A percentile compares a stretch with the other conserved stretches of the same genome.
These are phyloP conservation scores for Campylomormyrus tamandua DNA, from an alignment of 2,113 vertebrate species.

Conservation along the genomic window DNA sequence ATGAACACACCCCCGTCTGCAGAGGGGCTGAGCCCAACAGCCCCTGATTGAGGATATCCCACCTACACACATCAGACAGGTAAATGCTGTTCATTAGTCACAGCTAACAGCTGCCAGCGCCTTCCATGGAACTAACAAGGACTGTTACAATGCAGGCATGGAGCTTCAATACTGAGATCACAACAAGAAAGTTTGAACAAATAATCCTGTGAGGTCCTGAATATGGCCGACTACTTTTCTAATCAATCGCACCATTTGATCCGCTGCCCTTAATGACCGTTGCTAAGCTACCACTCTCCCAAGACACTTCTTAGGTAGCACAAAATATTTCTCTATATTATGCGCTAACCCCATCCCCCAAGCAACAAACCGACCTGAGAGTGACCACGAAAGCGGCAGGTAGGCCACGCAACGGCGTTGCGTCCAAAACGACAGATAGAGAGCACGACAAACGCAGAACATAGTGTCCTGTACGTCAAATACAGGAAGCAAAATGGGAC, in stretches of 20 bases:
- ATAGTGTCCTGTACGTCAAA: background rate
- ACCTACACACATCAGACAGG: background rate
- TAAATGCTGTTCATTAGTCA: background rate
- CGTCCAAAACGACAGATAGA: background rate
- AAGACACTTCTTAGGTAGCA: background rate
- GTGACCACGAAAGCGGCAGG: background rate
- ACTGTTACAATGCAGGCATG: background rate
- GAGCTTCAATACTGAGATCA: background rate
- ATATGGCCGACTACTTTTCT: background rate
- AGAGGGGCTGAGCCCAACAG: background rate
- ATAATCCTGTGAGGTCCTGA: background rate
- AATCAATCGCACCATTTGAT: background rate
- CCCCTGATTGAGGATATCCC: background rate
- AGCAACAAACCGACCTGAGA: background rate
- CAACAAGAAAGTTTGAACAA: background rate
- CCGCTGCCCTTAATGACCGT: background rate
- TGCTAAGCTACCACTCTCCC: background rate
- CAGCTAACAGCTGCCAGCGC: background rate
- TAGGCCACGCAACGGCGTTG: background rate
- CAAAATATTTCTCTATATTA: background rate
- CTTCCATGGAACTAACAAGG: background rate
- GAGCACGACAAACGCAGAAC: background rate
- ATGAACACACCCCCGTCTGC: conserved; percentile 8
- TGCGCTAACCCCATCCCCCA: background rate
- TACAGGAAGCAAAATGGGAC: background rate